Evolutionary conservation across 35 echinoderm and acorn worm species (phyloP), one percentile per base, ranked within the genome.

Genomic region (Ophioderma brevispina): DNA sequence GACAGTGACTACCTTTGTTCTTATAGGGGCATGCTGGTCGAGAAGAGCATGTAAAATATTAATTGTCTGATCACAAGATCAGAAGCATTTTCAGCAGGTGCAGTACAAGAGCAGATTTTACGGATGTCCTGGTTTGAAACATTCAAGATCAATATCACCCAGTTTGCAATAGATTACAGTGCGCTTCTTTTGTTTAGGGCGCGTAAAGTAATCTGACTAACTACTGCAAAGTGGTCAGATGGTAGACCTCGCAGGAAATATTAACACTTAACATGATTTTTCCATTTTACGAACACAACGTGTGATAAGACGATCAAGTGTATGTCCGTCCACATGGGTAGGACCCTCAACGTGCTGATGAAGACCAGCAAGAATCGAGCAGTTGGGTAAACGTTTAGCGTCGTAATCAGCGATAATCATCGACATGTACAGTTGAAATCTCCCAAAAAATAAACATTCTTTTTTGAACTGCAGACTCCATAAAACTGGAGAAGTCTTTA

Each of bases 1-100:
- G 33, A 82, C 40, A 34, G 56, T 46, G 21, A 88, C 39, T 30
- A 43, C 39, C 37, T 77, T 78, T 80, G 38, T 37, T 33, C 43
- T 39, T 0, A 88, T 14, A 40, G 76, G 86, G 40, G 86, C 86
- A 55, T 88, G 86, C 33, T 55, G 75, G 76, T 88, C 86, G 23
- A 79, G 43, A 78, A 88, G 38, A 52, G 3, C 49, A 55, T 19
- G 35, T 46, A 88, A 78, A 43, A 75, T 80, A 32, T 30, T 40
- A 32, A 49, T 49, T 0, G 33, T 80, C 70, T 78, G 76, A 55
- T 78, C 56, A 37, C 34, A 13, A 40, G 38, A 36, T 80, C 78
- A 19, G 10, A 17, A 35, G 31, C 78, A n/a, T 4, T 80, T 13
- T 80, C 34, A 13, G 78, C 11, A 36, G 38, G 34, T 34, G 38